Conservation (phyloP, 30 jellyfish, hydroid and myxozoan species). For the Cassiopea andromeda region DNA sequence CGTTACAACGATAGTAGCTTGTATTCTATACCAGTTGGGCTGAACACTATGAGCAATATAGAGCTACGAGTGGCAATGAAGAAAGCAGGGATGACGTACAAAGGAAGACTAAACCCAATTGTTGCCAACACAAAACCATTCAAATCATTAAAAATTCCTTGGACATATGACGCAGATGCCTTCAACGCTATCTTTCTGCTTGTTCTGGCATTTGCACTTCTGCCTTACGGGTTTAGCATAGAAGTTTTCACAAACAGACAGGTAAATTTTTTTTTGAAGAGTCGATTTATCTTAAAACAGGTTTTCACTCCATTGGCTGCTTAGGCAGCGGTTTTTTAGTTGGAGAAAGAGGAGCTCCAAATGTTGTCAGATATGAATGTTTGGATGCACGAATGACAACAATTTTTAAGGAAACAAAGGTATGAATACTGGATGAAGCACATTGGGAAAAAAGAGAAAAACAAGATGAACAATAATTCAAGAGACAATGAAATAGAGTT, state of each 20-base stretch:
- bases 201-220: slow-evolving; percentile 70
- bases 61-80: slow-evolving; percentile 61
- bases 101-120: slow-evolving; percentile 49
- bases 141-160: slow-evolving; percentile 54
- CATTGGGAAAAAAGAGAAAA: no score
- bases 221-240: slow-evolving; percentile 78
- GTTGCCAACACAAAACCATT: slow-evolving; percentile 61
- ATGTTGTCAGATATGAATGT: no score
- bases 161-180: slow-evolving; percentile 66
- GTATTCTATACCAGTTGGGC: slow-evolving; percentile 85
- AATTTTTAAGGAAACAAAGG: no score
- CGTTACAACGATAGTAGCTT: slow-evolving; percentile 78
- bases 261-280: no score
- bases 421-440: no score
- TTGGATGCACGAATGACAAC: no score
- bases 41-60: slow-evolving; percentile 72
- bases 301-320: no score
- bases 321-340: no score
- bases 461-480: no score
- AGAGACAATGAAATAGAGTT: no score
- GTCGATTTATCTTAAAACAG: no score
- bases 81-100: slow-evolving; percentile 46
- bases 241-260: slow-evolving; percentile 72
- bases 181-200: slow-evolving; percentile 65
- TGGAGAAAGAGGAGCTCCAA: no score